phyloP scores from a whole-genome alignment of 2,888 invertebrate species.

The Tortrix viridana region DNA sequence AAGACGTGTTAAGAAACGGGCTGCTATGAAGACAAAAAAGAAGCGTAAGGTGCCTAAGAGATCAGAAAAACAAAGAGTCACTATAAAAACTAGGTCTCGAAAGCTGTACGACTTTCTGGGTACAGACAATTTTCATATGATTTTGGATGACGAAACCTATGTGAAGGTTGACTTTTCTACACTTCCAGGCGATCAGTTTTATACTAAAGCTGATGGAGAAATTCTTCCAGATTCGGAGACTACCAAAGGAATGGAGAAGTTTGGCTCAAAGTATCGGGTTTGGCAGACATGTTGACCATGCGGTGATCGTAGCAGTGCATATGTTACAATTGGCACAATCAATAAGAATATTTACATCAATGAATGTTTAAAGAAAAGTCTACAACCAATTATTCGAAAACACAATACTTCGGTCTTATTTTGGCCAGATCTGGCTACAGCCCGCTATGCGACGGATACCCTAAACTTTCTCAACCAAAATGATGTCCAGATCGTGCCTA shows the following conservation, averaged over 20 bases:
- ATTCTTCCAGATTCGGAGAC: constrained; percentile 2
- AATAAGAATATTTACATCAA: constrained; percentile 10
- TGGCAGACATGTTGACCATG: constrained; percentile 6
- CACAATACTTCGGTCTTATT: constrained; percentile 1
- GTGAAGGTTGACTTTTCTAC: background rate
- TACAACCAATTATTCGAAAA: constrained; percentile 6
- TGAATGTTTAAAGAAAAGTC: constrained; percentile 4
- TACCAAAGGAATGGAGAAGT: background rate
- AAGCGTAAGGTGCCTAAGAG: constrained; percentile 4
- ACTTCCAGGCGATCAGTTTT: background rate
- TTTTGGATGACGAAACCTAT: constrained; percentile 5
- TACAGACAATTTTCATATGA: constrained; percentile 3
- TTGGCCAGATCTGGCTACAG: constrained; percentile 5
- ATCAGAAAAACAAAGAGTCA: background rate
- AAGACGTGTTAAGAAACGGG: background rate
- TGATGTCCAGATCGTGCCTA: constrained; percentile 6
- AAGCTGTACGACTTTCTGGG: constrained; percentile 8
- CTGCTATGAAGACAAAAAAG: constrained; percentile 3
- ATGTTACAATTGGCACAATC: constrained; percentile 8
- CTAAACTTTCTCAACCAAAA: background rate
- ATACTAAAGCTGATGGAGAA: constrained; percentile 1
- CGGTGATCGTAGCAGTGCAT: constrained; percentile 7
- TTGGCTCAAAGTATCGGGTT: constrained; percentile 7
- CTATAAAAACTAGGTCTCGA: constrained; percentile 11
- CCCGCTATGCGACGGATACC: constrained; percentile 4